Percentiles rank a stretch among this genome's conserved stretches.
Conservation (phyloP, 2,888 invertebrate genomes). For the Pyrochroa serraticornis region DNA sequence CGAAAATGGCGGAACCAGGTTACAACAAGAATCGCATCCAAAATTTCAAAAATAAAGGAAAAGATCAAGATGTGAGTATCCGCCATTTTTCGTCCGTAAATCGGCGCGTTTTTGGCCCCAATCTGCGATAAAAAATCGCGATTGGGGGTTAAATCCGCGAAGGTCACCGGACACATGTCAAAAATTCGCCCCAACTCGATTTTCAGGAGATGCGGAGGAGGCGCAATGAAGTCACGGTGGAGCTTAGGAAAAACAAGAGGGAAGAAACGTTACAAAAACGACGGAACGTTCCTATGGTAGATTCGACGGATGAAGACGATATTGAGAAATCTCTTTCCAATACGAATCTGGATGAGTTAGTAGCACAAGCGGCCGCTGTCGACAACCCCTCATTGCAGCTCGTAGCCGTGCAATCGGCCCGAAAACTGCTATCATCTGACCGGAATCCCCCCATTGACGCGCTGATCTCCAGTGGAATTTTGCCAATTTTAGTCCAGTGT, state of each 20-base stretch:
- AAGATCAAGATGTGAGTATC: constrained; percentile 95
- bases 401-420: constrained; percentile 90
- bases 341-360: constrained; percentile 81
- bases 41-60: constrained; percentile 98
- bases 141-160: not conserved
- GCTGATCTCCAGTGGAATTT: constrained; percentile 90
- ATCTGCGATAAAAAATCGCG: not conserved
- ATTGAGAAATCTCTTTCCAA: constrained; percentile 71
- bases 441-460: constrained; percentile 98
- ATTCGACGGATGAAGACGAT: constrained; percentile 84
- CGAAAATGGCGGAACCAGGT: constrained; percentile 69
- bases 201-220: constrained; percentile 93
- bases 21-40: constrained; percentile 82
- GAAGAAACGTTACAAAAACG: constrained; percentile 96
- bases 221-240: constrained; percentile 95
- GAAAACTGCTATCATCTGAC: constrained; percentile 95
- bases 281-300: constrained; percentile 90
- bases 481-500: constrained; percentile 87
- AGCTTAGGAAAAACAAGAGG: constrained; percentile 96
- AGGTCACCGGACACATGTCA: constrained; percentile 34
- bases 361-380: constrained; percentile 82
- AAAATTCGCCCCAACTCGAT: not conserved
- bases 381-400: constrained; percentile 83
- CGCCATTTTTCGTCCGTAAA: not conserved
- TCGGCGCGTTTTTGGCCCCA: not conserved